phyloP scores from a whole-genome alignment of 1,140 invertebrate genomes.

The Drosophila willistoni region DNA sequence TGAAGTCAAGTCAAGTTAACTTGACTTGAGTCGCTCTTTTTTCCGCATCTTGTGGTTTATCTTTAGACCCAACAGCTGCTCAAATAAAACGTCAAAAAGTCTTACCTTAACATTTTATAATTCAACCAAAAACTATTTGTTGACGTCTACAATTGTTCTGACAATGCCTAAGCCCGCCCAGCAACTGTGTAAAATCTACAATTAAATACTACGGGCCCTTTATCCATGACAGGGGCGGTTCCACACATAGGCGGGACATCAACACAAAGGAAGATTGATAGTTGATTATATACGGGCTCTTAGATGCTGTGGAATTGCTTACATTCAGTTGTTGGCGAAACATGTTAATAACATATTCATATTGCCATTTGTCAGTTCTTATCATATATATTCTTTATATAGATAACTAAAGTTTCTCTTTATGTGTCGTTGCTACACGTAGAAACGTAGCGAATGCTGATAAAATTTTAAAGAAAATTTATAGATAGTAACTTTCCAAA shows the following conservation, averaged over 20 bases:
- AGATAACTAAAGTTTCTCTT: background rate
- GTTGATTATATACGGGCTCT: too few species aligned
- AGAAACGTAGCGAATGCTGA: too few species aligned
- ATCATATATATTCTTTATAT: background rate
- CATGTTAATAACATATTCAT: background rate
- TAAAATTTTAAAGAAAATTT: too few species aligned
- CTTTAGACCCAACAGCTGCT: background rate
- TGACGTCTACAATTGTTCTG: constrained; percentile 4
- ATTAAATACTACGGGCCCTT: too few species aligned
- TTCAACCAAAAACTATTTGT: background rate
- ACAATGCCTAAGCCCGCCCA: background rate
- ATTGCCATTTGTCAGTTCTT: background rate
- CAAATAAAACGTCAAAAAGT: background rate
- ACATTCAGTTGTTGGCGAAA: background rate
- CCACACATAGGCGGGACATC: too few species aligned
- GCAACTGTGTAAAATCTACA: background rate
- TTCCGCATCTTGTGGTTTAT: constrained; percentile 1
- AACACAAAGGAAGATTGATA: too few species aligned
- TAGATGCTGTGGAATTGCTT: too few species aligned
- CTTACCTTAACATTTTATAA: background rate
- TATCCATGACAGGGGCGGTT: too few species aligned
- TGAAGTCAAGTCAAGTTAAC: background rate
- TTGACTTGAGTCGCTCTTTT: background rate
- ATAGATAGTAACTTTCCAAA: too few species aligned
- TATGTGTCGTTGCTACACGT: too few species aligned